Percentiles rank a stretch among this genome's conserved stretches.
phyloP scores from a whole-genome alignment of 2,797 vertebrate species.

The Mormyrops attenuatus region DNA sequence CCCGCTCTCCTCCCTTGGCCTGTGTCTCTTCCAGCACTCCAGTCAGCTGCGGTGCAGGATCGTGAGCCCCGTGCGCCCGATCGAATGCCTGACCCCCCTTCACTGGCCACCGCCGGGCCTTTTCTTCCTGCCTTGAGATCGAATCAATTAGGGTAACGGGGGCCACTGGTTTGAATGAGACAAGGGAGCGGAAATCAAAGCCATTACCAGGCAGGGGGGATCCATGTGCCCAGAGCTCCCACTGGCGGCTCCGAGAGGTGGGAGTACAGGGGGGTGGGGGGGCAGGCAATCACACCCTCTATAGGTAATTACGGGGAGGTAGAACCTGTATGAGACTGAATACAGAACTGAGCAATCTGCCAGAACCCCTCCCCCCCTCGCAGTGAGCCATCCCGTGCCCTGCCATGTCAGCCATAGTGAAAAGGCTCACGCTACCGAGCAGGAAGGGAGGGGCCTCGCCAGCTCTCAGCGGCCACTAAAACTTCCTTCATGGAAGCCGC shows the following conservation, averaged over 20 bases:
- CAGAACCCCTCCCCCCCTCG: too few species aligned
- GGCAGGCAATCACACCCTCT: background rate
- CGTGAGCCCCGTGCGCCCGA: background rate
- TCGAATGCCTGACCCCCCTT: background rate
- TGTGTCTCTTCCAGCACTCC: background rate
- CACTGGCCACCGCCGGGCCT: background rate
- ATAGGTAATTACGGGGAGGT: background rate
- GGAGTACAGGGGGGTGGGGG: background rate
- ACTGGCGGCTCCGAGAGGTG: background rate
- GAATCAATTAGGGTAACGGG: conserved; percentile 28
- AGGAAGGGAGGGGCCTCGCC: conserved; percentile 22
- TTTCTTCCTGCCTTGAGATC: conserved; percentile 20
- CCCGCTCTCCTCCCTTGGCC: conserved; percentile 5
- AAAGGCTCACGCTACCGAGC: conserved; percentile 9
- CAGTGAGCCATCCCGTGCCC: background rate
- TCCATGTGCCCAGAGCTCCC: background rate
- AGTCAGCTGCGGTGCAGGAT: background rate
- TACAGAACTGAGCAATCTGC: background rate
- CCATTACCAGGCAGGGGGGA: background rate
- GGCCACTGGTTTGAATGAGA: conserved; percentile 6
- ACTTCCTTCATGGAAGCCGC: conserved; percentile 28
- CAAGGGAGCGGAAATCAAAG: background rate
- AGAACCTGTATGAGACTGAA: background rate
- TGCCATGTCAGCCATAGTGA: conserved; percentile 14
- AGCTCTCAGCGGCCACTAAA: conserved; percentile 31